Evolutionary conservation across 2,113 vertebrate genomes (phyloP), one percentile per base, ranked within the genome.

Genomic region (Pontoporia blainvillei): DNA sequence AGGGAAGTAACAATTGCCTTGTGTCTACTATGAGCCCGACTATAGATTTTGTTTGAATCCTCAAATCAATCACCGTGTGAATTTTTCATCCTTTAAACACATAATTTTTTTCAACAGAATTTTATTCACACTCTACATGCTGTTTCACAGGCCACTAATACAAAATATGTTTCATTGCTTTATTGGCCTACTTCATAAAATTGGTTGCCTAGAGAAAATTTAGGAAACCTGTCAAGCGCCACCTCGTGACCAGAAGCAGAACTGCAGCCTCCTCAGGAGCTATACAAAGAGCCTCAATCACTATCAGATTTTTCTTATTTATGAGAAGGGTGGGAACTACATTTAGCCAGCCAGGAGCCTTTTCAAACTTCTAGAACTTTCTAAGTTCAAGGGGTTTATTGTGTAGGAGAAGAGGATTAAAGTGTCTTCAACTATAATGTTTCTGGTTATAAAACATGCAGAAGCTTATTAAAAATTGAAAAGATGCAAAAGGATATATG

Each of bases 401-500:
- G 20, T 84, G 36, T 90, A 76, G 21, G 27, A 36, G 84, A 94
- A 93, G 4, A 72, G 8, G 52, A 66, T 91, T 44, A 92, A 89
- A 41, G 71, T 81, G 23, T 39, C 18, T 71, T 81, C 52, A 95
- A 61, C 23, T 67, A 85, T 11, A 90, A 29, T 59, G 4, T 76
- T 94, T 95, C 49, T 78, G 25, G 39, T 67, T 90, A 86, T 92
- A 44, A 73, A 90, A 94, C 11, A 83, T 84, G 11, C 20, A 83
- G 14, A 90, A 78, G 18, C 49, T 79, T 76, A 96, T 86, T 94
- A 85, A 96, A 93, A 93, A 83, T 72, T 44, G 21, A 94, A 86
- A 98, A 81, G 20, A 75, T 87, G 14, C 18, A 92, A 46, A 94
- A 79, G 66, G 29, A 81, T 79, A 83, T 34, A 82, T 36, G 23